Percentiles rank a stretch among this genome's conserved stretches.
phyloP scores from a whole-genome alignment of 2,797 vertebrate genomes.

The Crenichthys baileyi region DNA sequence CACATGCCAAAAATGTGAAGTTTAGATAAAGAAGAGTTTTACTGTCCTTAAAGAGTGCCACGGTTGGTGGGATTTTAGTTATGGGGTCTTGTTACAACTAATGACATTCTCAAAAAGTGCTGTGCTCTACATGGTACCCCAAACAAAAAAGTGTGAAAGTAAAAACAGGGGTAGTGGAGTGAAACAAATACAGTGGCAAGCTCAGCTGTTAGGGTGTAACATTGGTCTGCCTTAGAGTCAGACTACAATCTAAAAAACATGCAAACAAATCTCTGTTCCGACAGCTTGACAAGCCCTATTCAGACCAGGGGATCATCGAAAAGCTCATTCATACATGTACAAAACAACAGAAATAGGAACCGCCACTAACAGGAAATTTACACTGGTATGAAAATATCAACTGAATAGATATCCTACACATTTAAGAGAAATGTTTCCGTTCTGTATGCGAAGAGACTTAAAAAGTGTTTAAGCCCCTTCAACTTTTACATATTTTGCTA shows the following conservation, averaged over 20 bases:
- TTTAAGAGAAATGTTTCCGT: background rate
- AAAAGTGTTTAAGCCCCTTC: background rate
- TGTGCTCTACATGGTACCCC: slow-evolving; percentile 30
- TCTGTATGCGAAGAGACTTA: background rate
- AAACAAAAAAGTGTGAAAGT: background rate
- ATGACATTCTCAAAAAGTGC: slow-evolving; percentile 69
- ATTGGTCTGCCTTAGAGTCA: too few relatives aligned
- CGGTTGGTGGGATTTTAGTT: slow-evolving; percentile 53
- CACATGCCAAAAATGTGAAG: background rate
- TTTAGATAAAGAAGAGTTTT: background rate
- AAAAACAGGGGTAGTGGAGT: background rate
- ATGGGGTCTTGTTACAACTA: slow-evolving; percentile 79
- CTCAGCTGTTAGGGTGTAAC: too few relatives aligned
- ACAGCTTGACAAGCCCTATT: too few relatives aligned
- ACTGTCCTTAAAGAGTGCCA: slow-evolving; percentile 81
- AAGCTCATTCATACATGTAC: too few relatives aligned
- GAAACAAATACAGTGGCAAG: background rate
- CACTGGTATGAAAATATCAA: background rate
- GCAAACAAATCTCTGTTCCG: too few relatives aligned
- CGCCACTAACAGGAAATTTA: too few relatives aligned
- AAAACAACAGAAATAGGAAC: too few relatives aligned
- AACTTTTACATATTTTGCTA: background rate
- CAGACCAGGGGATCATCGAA: too few relatives aligned
- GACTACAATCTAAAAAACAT: too few relatives aligned
- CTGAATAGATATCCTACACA: background rate